Evolutionary conservation across 2,113 vertebrate genomes (phyloP).

Genomic region (human): DNA sequence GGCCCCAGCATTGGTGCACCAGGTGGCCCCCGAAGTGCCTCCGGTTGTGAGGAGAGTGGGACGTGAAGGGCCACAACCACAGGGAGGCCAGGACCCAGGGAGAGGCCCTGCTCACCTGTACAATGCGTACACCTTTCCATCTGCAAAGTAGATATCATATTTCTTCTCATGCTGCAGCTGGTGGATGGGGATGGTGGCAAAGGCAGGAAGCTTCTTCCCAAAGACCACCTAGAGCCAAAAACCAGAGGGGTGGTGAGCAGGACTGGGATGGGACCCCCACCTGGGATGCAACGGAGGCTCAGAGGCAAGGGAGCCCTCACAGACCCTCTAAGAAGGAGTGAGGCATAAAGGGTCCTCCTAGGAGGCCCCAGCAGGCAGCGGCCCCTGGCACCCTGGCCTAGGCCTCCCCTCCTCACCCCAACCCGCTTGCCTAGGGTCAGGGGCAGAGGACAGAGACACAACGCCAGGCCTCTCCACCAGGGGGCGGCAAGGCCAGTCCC

Average conservation of each 20-base stretch:
- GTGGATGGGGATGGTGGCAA: slow-evolving; percentile 87
- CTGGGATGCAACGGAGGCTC: neutral
- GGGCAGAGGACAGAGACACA: accelerated
- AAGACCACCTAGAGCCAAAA: slow-evolving; percentile 91
- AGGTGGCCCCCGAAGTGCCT: neutral
- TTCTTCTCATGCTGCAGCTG: slow-evolving; percentile 93
- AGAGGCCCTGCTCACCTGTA: slow-evolving; percentile 87
- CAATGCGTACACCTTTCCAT: slow-evolving; percentile 89
- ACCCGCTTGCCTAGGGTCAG: no score
- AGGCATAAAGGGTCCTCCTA: neutral
- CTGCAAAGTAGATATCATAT: slow-evolving; percentile 92
- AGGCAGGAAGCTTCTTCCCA: slow-evolving; percentile 88
- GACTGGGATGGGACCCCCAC: neutral
- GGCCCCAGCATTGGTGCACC: neutral
- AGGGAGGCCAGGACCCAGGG: neutral
- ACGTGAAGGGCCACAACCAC: neutral
- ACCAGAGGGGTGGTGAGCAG: neutral
- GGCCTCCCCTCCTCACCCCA: neutral
- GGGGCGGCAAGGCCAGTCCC: neutral
- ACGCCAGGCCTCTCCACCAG: neutral
- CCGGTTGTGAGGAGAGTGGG: neutral
- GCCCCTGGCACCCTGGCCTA: neutral
- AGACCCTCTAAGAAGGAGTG: neutral
- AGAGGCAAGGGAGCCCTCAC: neutral
- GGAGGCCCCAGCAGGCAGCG: neutral